Percentiles rank a stretch among this genome's conserved stretches.
phyloP scores from a whole-genome alignment of 30 jellyfish, hydroid and myxozoan genomes.

The Aurelia coerulea region DNA sequence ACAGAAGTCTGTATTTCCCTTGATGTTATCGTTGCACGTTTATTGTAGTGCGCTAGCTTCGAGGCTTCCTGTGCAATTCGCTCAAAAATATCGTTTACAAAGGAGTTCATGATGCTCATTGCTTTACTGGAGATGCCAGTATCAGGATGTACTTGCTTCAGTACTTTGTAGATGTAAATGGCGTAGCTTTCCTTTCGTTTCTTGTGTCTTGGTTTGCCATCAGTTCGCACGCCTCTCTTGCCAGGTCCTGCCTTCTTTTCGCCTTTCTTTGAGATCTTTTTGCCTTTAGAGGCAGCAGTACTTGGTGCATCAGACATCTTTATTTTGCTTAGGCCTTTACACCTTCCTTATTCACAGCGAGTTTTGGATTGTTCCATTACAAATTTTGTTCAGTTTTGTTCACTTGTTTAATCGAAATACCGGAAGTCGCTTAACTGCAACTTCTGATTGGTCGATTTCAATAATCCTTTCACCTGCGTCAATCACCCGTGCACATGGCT shows the following conservation, averaged over 20 bases:
- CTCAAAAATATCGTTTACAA: slow-evolving; percentile 96
- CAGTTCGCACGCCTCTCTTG: slow-evolving; percentile 68
- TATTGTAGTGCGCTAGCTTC: slow-evolving; percentile 84
- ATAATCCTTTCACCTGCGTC: too few species aligned
- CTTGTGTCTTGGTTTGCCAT: slow-evolving; percentile 45
- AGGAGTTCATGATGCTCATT: slow-evolving; percentile 98
- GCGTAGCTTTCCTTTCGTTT: slow-evolving; percentile 87
- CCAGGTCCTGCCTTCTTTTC: slow-evolving; percentile 82
- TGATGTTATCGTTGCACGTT: slow-evolving; percentile 85
- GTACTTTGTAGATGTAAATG: slow-evolving; percentile 90
- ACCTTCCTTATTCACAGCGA: not conserved
- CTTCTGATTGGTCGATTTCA: slow-evolving; percentile 27
- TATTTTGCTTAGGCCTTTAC: slow-evolving; percentile 1
- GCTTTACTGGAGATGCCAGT: slow-evolving; percentile 96
- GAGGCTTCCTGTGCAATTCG: slow-evolving; percentile 99
- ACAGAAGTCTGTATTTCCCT: slow-evolving; percentile 95
- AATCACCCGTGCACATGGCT: too few species aligned
- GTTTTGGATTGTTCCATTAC: not conserved
- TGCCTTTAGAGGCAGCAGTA: slow-evolving; percentile 72
- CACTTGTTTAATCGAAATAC: slow-evolving; percentile 20
- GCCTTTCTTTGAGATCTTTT: slow-evolving; percentile 76
- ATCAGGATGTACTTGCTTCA: slow-evolving; percentile 98
- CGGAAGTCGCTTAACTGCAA: slow-evolving; percentile 70
- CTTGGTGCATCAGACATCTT: slow-evolving; percentile 69
- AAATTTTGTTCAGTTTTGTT: too few species aligned